Base-by-base conservation (phyloP, 2,888 invertebrate genomes). In the Leucophenga maculata region DNA sequence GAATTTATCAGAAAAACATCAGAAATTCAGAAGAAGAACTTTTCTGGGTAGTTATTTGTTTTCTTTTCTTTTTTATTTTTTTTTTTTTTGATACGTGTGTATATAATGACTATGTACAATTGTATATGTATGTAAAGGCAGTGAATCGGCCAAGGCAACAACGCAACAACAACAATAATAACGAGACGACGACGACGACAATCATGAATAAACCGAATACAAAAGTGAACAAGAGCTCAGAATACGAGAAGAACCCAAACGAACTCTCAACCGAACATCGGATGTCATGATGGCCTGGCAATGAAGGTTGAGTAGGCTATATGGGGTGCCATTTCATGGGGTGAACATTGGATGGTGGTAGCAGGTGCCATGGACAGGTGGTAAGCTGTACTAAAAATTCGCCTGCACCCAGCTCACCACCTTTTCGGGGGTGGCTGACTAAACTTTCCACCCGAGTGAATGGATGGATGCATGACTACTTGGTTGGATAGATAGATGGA, bases 1-100 rank as follows among this genome's bases (percentile, higher is more conserved):
- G 79, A 85, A 83, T 83, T 86, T 85, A 86, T 86, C 86, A 85
- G 82, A 85, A 78, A 77, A 86, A 83, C 85, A 85, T 85, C 85
- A 85, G 81, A 78, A 85, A 83, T 83, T 83, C 84, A 84, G 83
- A 85, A 75, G 80, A 85, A 75, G 80, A 85, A 83, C 77, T 74
- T 74, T 75, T 71, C 72, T 64, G 46, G 62, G 39, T 39, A 39
- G 39, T 39, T 39, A 39, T 39, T 39, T 39, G 39, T 32, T 62
- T 46, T 62, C 20, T 59, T 14, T 59, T 13, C 13, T 18, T 60
- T 9, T n/a, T n/a, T 39, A 39, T 9, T 18, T 8, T 8, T 60
- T 57, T 13, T 14, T 31, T 13, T 57, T 32, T 32, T n/a, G 22
- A n/a, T 32, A 13, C 22, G 55, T 55, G 18, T 22, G 26, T 52